Evolutionary conservation across 2,888 invertebrate species (phyloP), one percentile per base, ranked within the genome.

Genomic region (Eudasyphora cyanicolor): DNA sequence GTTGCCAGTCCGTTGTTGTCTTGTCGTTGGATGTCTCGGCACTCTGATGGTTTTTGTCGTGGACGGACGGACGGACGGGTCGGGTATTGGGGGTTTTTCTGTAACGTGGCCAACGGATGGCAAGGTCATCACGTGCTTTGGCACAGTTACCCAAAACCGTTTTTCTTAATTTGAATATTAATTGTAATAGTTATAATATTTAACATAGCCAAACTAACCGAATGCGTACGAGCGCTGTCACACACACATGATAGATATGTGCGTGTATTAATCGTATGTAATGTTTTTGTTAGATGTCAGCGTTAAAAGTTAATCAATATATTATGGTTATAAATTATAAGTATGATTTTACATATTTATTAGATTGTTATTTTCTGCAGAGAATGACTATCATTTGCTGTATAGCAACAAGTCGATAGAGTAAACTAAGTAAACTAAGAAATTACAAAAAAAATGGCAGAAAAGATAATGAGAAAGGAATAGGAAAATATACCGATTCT

Each of bases 61-160:
- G 14, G 14, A 0, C 27, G n/a, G 64, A 14, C 27, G n/a, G 21
- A 35, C 38, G 21, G 64, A 32, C 60, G 64, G 45, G 35, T 64
- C 60, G 8, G 54, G 5, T 60, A 57, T 29, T 38, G 27, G 14
- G 38, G 21, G 17, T 57, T 71, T 57, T 73, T 73, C 42, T 73
- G 81, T 73, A 76, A 76, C 49, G 38, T 80, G 69, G 84, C 81
- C 81, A 81, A 84, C 64, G 76, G 79, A 76, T 73, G 81, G 76
- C 84, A 84, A 84, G 84, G 84, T 84, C 84, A 84, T 81, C 78
- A 84, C 81, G 76, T 79, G 75, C 76, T 81, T 81, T 84, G 84
- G 84, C 84, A 81, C 84, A 84, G 78, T 84, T 79, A 76, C 45
- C 71, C 62, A 45, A 74, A 19, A 21, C 19, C 8, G 38, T 38